Evolutionary conservation across 2,797 vertebrate genomes (phyloP).

Genomic region (Knipowitschia caucasica): DNA sequence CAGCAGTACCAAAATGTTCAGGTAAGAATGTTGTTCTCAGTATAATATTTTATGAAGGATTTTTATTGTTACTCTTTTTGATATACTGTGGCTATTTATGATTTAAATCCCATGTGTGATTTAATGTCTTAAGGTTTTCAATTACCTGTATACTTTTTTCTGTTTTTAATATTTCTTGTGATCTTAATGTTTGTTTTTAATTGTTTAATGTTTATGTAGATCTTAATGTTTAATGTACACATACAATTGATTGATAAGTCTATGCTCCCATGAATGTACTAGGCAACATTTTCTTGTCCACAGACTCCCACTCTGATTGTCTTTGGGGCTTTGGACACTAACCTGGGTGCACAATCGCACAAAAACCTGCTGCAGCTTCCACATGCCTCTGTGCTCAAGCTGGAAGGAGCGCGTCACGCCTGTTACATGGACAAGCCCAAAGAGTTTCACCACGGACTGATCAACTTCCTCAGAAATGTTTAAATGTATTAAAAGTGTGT

Average conservation of each 20-base stretch:
- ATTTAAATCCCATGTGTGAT: no score
- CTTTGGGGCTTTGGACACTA: conserved; percentile 85
- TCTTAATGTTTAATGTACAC: no score
- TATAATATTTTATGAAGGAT: neutral
- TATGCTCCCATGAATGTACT: neutral
- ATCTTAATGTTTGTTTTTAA: no score
- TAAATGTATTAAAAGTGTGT: conserved; percentile 39
- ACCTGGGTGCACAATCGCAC: conserved; percentile 86
- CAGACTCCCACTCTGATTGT: conserved; percentile 81
- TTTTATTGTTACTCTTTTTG: no score
- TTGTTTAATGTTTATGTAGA: no score
- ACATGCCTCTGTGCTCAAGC: conserved; percentile 74
- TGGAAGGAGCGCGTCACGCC: conserved; percentile 84
- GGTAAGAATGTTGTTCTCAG: conserved; percentile 66
- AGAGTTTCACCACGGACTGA: conserved; percentile 85
- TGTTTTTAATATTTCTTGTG: no score
- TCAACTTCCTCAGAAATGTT: conserved; percentile 83
- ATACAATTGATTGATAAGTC: neutral
- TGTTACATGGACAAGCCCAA: conserved; percentile 91
- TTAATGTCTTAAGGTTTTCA: no score
- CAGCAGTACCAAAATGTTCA: conserved; percentile 85
- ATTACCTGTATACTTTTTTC: no score
- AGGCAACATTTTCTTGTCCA: conserved; percentile 3
- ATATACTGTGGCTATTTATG: no score
- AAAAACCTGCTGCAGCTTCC: conserved; percentile 87